Conservation (phyloP, 2,113 vertebrate species). For the Rallus limicola region DNA sequence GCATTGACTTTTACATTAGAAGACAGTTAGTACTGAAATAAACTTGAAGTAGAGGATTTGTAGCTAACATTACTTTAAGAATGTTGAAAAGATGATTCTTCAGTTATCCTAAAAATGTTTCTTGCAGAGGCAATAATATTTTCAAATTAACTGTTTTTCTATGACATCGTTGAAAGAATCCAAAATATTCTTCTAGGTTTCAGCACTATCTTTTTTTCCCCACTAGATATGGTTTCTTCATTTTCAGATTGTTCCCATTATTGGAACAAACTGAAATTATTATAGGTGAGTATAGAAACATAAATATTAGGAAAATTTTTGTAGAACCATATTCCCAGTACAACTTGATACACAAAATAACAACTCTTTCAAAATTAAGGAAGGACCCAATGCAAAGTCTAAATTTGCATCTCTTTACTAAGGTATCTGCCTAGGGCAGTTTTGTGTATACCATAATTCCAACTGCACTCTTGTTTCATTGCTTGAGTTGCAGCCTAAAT, state of each 20-base stretch:
- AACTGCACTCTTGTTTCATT: background rate
- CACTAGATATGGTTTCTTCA: background rate
- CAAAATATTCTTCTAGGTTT: background rate
- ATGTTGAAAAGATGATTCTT: conserved; percentile 40
- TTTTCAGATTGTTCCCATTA: background rate
- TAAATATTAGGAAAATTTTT: background rate
- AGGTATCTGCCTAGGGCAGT: background rate
- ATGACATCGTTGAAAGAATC: background rate
- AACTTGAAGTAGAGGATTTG: background rate
- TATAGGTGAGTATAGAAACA: background rate
- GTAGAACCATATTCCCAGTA: background rate
- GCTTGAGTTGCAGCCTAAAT: background rate
- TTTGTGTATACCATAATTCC: background rate
- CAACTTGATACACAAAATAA: background rate
- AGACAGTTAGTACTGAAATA: background rate
- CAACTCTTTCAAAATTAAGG: background rate
- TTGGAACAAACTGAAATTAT: background rate
- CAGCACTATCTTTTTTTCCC: background rate
- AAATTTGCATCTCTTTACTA: background rate
- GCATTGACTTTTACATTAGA: conserved; percentile 31
- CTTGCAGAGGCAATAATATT: background rate
- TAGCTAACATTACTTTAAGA: background rate
- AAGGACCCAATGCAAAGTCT: background rate
- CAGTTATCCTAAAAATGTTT: background rate
- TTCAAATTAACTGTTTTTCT: conserved; percentile 37